Evolutionary conservation across 2,113 vertebrate species (phyloP).

Genomic region (Sorex fumeus): DNA sequence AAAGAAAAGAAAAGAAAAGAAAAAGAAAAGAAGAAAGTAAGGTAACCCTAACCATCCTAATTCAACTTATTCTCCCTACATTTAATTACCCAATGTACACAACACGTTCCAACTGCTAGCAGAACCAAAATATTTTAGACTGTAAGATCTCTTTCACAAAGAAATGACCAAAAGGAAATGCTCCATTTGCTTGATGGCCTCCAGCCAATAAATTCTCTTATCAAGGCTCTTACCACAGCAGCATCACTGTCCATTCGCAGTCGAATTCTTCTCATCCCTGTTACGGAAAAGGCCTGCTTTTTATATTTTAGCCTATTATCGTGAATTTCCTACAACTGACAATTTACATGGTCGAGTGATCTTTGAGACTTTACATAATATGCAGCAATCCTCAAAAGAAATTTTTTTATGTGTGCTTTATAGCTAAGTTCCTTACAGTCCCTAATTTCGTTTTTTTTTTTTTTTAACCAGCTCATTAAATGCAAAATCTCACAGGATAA

Average conservation of each 20-base stretch:
- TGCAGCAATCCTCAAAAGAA: background rate
- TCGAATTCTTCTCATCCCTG: background rate
- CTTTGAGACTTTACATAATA: background rate
- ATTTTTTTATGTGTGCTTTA: constrained; percentile 32
- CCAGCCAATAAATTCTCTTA: background rate
- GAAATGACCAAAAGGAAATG: background rate
- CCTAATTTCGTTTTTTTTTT: background rate
- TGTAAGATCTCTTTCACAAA: constrained; percentile 21
- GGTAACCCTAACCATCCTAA: constrained; percentile 32
- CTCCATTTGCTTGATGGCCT: background rate
- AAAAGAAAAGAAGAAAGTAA: constrained; percentile 22
- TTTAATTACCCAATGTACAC: constrained; percentile 46
- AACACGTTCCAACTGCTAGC: background rate
- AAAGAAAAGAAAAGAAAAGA: constrained; percentile 6
- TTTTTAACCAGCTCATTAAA: background rate
- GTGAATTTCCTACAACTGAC: constrained; percentile 44
- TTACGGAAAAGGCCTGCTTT: constrained; percentile 13
- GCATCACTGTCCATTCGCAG: background rate
- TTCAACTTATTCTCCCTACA: constrained; percentile 16
- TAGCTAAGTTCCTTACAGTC: background rate
- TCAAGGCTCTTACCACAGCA: background rate
- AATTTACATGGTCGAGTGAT: background rate
- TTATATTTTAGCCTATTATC: constrained; percentile 51
- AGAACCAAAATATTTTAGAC: background rate
- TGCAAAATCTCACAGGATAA: constrained; percentile 26